Evolutionary conservation across 2,797 vertebrate species (phyloP).

Genomic region (Sebastiscus albofasciatus): DNA sequence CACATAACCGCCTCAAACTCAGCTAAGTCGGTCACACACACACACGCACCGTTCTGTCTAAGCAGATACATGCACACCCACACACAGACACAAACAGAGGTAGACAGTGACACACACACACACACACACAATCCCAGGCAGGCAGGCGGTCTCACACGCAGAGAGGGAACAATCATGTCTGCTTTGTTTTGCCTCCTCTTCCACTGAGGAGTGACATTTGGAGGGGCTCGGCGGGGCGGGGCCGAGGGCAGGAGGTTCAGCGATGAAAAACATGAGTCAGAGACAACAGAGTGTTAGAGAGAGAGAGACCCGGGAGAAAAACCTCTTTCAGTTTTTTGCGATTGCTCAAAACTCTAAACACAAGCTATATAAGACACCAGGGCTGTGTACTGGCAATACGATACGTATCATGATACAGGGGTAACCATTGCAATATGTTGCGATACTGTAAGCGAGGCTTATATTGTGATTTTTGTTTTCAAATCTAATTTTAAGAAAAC

Average conservation of each 20-base stretch:
- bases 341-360: background rate
- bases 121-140: conserved; percentile 15
- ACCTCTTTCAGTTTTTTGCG: background rate
- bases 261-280: conserved; percentile 37
- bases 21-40: background rate
- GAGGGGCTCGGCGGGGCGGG: conserved; percentile 27
- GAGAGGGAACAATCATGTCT: conserved; percentile 50
- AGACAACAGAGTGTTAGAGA: conserved; percentile 4
- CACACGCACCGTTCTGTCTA: background rate
- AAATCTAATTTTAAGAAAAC: no score
- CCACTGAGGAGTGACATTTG: conserved; percentile 64
- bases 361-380: background rate
- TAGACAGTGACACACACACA: background rate
- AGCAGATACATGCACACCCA: background rate
- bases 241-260: conserved; percentile 44
- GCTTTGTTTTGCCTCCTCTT: conserved; percentile 56
- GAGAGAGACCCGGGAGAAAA: background rate
- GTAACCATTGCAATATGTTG: no score
- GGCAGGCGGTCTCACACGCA: conserved; percentile 11
- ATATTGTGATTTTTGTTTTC: no score
- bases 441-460: no score
- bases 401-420: no score
- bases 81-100: background rate
- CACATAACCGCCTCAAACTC: background rate
- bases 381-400: no score